Conservation (phyloP, 2,888 invertebrate species). For the Subacronicta megacephala region DNA sequence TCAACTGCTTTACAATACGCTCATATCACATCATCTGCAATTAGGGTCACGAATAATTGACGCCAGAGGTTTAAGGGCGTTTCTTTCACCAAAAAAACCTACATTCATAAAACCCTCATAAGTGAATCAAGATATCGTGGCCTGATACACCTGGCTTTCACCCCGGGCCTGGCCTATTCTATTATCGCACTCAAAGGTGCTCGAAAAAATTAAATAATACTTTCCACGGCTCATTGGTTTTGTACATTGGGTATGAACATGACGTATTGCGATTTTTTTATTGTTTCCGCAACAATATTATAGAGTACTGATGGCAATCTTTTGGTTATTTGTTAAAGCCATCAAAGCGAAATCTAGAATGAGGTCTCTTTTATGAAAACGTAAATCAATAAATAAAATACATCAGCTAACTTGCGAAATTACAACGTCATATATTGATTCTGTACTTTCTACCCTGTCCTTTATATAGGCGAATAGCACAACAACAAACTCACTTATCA, state of each 20-base stretch:
- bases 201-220: slow-evolving; percentile 80
- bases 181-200: slow-evolving; percentile 71
- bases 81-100: slow-evolving; percentile 76
- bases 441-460: slow-evolving; percentile 5
- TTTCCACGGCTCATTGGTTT: slow-evolving; percentile 80
- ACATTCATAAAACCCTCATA: slow-evolving; percentile 84
- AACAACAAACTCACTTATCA: slow-evolving; percentile 42
- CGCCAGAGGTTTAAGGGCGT: slow-evolving; percentile 84
- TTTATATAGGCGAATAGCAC: slow-evolving; percentile 1
- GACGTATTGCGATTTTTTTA: slow-evolving; percentile 67
- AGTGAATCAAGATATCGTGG: slow-evolving; percentile 87
- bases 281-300: slow-evolving; percentile 61
- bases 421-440: neutral
- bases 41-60: slow-evolving; percentile 89
- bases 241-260: slow-evolving; percentile 62
- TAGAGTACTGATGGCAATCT: slow-evolving; percentile 64
- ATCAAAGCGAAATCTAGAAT: slow-evolving; percentile 24
- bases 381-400: slow-evolving; percentile 11
- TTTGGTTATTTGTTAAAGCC: slow-evolving; percentile 32
- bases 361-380: slow-evolving; percentile 38
- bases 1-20: slow-evolving; percentile 80
- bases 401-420: too few species aligned
- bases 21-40: slow-evolving; percentile 88
- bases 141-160: slow-evolving; percentile 86
- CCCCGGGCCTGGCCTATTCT: slow-evolving; percentile 70